A percentile compares a stretch with the other conserved stretches of the same genome.
phyloP scores from a whole-genome alignment of 2,797 vertebrate genomes.

The Schizothorax lantsangensis region DNA sequence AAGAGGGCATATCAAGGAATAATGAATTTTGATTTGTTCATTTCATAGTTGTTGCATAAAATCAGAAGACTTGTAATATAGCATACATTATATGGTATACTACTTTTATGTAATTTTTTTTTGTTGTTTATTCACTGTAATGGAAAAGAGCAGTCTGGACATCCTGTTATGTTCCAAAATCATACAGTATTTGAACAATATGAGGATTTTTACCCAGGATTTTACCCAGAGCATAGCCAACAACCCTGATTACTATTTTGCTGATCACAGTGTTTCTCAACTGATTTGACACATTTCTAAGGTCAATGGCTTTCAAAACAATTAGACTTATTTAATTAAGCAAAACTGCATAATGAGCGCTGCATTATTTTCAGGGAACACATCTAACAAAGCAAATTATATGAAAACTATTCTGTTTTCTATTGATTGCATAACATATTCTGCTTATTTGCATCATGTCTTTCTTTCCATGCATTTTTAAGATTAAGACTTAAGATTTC shows the following conservation, averaged over 20 bases:
- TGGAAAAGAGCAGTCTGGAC: background rate
- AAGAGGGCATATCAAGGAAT: background rate
- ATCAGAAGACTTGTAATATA: background rate
- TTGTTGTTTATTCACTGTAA: background rate
- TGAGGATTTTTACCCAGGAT: background rate
- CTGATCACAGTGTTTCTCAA: background rate
- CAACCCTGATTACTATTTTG: background rate
- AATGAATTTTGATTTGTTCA: background rate
- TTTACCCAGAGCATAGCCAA: background rate
- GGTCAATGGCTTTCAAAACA: conserved; percentile 6
- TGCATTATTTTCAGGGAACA: background rate
- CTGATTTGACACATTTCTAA: conserved; percentile 1
- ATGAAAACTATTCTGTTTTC: background rate
- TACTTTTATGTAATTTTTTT: background rate
- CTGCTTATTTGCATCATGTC: background rate
- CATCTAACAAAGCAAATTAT: background rate
- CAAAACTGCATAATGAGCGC: background rate
- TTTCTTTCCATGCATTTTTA: background rate
- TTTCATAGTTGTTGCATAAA: background rate
- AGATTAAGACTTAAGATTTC: too few species aligned
- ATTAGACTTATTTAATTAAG: background rate
- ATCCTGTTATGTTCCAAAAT: background rate
- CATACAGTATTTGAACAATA: background rate
- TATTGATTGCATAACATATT: background rate
- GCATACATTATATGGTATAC: background rate